Evolutionary conservation across 2,113 vertebrate genomes (phyloP).

Genomic region (Cyphomyrus plagiostoma): DNA sequence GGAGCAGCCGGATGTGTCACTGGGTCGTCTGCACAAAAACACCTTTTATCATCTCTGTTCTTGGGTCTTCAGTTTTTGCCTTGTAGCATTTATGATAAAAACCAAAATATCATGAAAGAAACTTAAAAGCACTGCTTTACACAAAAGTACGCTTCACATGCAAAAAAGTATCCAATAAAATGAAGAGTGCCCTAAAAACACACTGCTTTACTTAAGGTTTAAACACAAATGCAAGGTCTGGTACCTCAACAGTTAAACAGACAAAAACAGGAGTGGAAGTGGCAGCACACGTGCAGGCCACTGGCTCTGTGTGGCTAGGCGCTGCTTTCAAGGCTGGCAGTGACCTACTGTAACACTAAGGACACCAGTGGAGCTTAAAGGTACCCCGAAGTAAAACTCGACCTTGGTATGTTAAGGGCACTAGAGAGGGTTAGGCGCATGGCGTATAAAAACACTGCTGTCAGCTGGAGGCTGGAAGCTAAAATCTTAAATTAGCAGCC

Average conservation of each 20-base stretch:
- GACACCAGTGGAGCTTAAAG: not conserved
- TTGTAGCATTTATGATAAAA: not conserved
- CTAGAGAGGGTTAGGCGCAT: not conserved
- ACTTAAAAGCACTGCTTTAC: not conserved
- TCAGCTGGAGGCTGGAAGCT: not conserved
- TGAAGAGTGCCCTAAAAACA: not conserved
- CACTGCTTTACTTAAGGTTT: not conserved
- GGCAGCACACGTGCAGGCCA: not conserved
- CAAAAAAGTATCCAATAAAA: not conserved
- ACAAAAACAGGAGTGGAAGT: not conserved
- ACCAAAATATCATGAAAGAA: not conserved
- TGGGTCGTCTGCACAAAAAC: not conserved
- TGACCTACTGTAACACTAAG: not conserved
- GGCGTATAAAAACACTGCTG: not conserved
- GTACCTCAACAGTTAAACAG: slow-evolving; percentile 36
- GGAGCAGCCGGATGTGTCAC: not conserved
- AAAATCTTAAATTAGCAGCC: not conserved
- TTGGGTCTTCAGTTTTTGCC: not conserved
- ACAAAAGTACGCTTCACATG: not conserved
- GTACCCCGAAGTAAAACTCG: not conserved
- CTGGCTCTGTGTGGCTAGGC: not conserved
- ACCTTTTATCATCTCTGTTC: not conserved
- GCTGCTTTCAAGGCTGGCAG: not conserved
- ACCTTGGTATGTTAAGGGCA: not conserved
- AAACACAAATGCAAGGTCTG: slow-evolving; percentile 40